Conservation (phyloP, 2,888 invertebrate species). For the Hypercompe scribonia region DNA sequence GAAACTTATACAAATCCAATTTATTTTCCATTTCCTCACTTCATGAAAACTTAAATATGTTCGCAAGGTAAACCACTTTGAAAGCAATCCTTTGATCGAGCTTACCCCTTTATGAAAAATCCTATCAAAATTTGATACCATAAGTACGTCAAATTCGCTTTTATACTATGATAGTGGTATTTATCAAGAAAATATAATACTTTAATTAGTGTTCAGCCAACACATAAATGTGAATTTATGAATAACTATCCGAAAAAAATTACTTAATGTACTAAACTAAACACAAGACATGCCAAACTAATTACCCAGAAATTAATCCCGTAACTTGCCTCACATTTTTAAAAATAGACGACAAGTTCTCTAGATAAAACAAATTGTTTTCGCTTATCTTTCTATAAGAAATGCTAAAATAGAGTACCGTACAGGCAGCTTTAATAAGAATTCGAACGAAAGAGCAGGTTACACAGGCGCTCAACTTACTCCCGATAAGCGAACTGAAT, state of each 20-base stretch:
- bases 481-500: constrained; percentile 72
- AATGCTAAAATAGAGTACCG: constrained; percentile 54
- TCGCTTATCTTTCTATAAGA: constrained; percentile 65
- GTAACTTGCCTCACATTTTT: constrained; percentile 3
- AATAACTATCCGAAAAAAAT: not conserved
- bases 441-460: constrained; percentile 72
- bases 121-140: constrained; percentile 79
- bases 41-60: constrained; percentile 86
- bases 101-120: constrained; percentile 82
- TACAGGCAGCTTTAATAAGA: constrained; percentile 63
- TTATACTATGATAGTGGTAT: constrained; percentile 12
- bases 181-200: too few species aligned
- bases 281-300: not conserved
- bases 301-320: not conserved
- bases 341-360: constrained; percentile 38
- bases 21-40: constrained; percentile 86
- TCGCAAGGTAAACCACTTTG: constrained; percentile 84
- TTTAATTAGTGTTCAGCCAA: not conserved
- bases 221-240: not conserved
- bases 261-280: not conserved
- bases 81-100: constrained; percentile 84
- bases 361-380: constrained; percentile 66
- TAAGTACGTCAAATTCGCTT: constrained; percentile 25
- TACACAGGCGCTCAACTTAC: constrained; percentile 72
- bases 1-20: constrained; percentile 85